These are phyloP conservation scores for Pseudoips prasinana DNA, from an alignment of 2,888 invertebrate species.

Conservation along the genomic window DNA sequence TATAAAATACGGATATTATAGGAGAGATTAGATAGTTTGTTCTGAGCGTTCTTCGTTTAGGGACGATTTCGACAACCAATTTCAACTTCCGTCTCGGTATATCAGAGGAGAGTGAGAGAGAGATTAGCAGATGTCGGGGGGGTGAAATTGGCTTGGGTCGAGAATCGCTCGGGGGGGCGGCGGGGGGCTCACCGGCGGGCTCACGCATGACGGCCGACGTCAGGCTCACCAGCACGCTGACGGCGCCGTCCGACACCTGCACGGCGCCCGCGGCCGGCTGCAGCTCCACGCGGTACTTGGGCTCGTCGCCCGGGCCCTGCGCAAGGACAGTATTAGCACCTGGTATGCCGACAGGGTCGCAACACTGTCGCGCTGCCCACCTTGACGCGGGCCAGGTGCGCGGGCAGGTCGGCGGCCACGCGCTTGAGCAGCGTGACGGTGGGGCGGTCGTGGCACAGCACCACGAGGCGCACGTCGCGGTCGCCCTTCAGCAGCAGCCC, in stretches of 20 bases:
- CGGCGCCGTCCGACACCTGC: constrained; percentile 88
- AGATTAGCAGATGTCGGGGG: neutral
- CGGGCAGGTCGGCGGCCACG: constrained; percentile 92
- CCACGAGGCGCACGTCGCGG: constrained; percentile 94
- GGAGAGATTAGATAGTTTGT: constrained; percentile 74
- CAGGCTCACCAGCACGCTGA: constrained; percentile 92
- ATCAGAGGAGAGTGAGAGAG: neutral
- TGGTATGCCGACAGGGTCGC: neutral
- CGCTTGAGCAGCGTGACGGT: constrained; percentile 93
- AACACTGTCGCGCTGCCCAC: no score
- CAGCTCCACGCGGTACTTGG: constrained; percentile 90
- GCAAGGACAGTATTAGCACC: neutral
- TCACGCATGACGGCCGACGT: constrained; percentile 97
- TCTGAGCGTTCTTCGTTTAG: constrained; percentile 53
- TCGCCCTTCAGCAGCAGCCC: constrained; percentile 95
- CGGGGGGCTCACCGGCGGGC: constrained; percentile 76
- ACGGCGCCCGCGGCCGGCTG: constrained; percentile 93
- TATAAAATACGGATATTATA: constrained; percentile 38
- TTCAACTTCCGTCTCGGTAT: constrained; percentile 41
- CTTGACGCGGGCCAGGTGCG: constrained; percentile 85
- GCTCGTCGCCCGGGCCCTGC: constrained; percentile 60
- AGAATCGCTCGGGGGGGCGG: constrained; percentile 28
- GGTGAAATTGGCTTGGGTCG: constrained; percentile 60
- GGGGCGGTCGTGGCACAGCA: constrained; percentile 97
- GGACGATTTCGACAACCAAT: constrained; percentile 70